These are phyloP conservation scores for Pseudopipra pipra DNA, from an alignment of 2,113 vertebrate species.

Conservation along the genomic window DNA sequence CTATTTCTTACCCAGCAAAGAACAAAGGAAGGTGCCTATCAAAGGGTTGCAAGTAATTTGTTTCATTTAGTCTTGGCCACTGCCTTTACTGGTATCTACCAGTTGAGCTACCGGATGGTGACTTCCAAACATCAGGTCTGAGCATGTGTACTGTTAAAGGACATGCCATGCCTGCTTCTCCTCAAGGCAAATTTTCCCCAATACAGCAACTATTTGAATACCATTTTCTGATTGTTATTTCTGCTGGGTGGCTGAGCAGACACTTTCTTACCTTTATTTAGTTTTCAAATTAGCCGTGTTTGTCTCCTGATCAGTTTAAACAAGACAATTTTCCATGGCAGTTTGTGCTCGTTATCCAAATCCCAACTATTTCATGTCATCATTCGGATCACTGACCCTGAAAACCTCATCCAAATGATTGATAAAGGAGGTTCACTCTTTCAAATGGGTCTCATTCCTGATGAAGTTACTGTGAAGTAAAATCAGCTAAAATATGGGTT, in stretches of 20 bases:
- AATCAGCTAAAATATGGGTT: accelerated
- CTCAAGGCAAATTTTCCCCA: not conserved
- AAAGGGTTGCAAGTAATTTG: not conserved
- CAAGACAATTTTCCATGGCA: not conserved
- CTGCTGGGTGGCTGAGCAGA: not conserved
- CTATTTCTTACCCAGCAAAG: not conserved
- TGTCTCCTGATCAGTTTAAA: not conserved
- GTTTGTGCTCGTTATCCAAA: not conserved
- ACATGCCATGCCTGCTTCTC: not conserved
- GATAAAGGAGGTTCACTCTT: not conserved
- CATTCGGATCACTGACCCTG: not conserved
- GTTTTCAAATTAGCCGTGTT: not conserved
- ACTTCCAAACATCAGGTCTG: not conserved
- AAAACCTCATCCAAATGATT: not conserved
- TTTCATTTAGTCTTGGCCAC: not conserved
- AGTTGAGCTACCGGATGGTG: not conserved
- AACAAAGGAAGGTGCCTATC: not conserved
- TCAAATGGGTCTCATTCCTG: not conserved
- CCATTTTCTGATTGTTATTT: not conserved
- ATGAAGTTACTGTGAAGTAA: not conserved
- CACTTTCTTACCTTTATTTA: not conserved
- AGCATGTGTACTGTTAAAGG: accelerated
- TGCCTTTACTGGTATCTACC: not conserved
- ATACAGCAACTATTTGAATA: not conserved
- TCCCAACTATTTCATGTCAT: not conserved